Evolutionary conservation across 2,888 invertebrate species (phyloP).

Genomic region (Cephonodes hylas): DNA sequence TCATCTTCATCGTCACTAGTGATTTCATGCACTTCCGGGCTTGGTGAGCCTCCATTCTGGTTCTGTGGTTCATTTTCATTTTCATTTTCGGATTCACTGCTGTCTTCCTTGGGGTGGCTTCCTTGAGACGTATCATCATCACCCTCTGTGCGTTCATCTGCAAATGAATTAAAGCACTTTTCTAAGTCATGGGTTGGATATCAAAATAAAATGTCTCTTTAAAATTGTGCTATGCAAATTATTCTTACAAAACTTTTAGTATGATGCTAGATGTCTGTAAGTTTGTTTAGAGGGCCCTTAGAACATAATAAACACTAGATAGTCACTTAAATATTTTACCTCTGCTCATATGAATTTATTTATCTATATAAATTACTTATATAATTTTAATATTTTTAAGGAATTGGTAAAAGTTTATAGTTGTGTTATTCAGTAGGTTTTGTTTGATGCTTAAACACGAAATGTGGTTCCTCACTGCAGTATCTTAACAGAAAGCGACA

Average conservation of each 20-base stretch:
- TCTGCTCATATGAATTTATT: background rate
- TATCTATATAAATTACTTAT: background rate
- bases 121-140: slow-evolving; percentile 77
- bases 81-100: slow-evolving; percentile 68
- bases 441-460: background rate
- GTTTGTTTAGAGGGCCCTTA: background rate
- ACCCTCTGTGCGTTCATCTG: slow-evolving; percentile 76
- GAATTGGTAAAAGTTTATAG: background rate
- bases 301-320: background rate
- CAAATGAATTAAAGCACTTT: slow-evolving; percentile 19
- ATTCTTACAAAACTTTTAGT: background rate
- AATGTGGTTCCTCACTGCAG: background rate
- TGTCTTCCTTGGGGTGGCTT: slow-evolving; percentile 72
- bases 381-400: background rate
- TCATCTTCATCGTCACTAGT: slow-evolving; percentile 82
- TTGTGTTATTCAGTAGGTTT: background rate
- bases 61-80: slow-evolving; percentile 65
- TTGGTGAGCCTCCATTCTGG: slow-evolving; percentile 66
- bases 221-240: background rate
- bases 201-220: background rate
- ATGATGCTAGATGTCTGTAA: background rate
- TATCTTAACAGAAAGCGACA: background rate
- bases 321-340: background rate
- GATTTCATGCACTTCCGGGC: slow-evolving; percentile 78
- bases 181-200: slow-evolving; percentile 13